Evolutionary conservation across 2,113 vertebrate genomes (phyloP), one percentile per base, ranked within the genome.

Genomic region (Stigmatopora argus): DNA sequence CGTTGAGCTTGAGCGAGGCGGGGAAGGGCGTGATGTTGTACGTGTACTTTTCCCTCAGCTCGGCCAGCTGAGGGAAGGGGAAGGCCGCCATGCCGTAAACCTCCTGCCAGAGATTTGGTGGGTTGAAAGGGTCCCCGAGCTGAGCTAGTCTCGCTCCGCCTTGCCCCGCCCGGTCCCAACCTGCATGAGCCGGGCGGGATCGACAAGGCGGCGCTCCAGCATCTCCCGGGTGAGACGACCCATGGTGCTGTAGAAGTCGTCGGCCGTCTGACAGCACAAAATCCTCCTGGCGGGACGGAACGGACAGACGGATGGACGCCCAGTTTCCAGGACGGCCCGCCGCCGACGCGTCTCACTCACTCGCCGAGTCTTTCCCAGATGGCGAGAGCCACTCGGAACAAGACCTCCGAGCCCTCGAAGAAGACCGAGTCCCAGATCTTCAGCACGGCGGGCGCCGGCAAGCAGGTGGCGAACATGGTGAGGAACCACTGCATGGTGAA

Each of bases 401-500:
- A 92, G 74, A 98, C 93, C 89, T 99, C 97, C 0, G 97, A 99
- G 0, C 96, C 97, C 87, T 99, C 95, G 55, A 99, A 99, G 86
- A 99, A 99, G 19, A 99, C 90, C 0, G 96, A 98, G 87, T 99
- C 97, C 97, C 97, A 99, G 80, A 99, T 99, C 89, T 97, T 97
- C 69, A 99, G 88, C 75, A 99, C 97, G 0, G 93, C 96, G 65
- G 93, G 91, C 35, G 95, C 94, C n/a, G 96, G 96, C 68, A 99
- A 91, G 78, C 97, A 99, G 13, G 97, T 99, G 62, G 97, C 97
- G 65, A 99, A 99, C 71, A 98, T 93, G n/a, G 97, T 99, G 70
- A 98, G 91, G 86, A 98, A 99, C 96, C 97, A 99, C 81, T 99
- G 97, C 97, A 98, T 98, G 1, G 96, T 99, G 92, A 99, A 99